Percentiles rank a stretch among this genome's conserved stretches.
Evolutionary conservation across 1,140 invertebrate species (phyloP).

Genomic region (Orussus abietinus): DNA sequence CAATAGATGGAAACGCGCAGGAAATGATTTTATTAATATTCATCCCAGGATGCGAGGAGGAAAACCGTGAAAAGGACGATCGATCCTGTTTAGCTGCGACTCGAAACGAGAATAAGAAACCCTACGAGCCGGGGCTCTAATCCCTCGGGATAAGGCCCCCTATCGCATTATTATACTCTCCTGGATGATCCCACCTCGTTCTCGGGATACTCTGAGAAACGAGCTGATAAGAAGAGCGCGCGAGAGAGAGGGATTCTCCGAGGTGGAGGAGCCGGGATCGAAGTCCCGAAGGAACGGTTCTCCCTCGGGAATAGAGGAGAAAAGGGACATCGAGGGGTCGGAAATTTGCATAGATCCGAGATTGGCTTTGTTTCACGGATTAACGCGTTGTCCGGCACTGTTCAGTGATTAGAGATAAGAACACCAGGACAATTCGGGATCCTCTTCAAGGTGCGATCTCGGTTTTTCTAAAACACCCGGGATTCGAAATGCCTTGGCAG

Average conservation of each 20-base stretch:
- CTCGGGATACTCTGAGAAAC: constrained; percentile 41
- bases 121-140: constrained; percentile 13
- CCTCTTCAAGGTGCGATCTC: too few relatives aligned
- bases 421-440: too few relatives aligned
- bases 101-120: not conserved
- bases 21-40: too few relatives aligned
- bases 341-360: constrained; percentile 41
- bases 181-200: constrained; percentile 42
- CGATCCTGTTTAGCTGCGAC: constrained; percentile 3
- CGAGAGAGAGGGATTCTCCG: constrained; percentile 3
- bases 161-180: constrained; percentile 39
- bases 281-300: constrained; percentile 7
- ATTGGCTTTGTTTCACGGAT: constrained; percentile 38
- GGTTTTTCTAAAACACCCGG: too few relatives aligned
- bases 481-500: too few relatives aligned
- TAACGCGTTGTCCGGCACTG: constrained; percentile 30
- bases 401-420: constrained; percentile 36
- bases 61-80: constrained; percentile 10
- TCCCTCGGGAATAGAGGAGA: not conserved
- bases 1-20: too few relatives aligned
- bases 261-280: constrained; percentile 15
- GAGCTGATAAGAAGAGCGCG: constrained; percentile 41
- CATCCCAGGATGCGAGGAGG: too few relatives aligned
- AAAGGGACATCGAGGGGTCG: not conserved
- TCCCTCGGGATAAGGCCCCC: constrained; percentile 19